Evolutionary conservation across 2,888 invertebrate genomes (phyloP), one percentile per base, ranked within the genome.

Genomic region (Tupiocoris notatus): DNA sequence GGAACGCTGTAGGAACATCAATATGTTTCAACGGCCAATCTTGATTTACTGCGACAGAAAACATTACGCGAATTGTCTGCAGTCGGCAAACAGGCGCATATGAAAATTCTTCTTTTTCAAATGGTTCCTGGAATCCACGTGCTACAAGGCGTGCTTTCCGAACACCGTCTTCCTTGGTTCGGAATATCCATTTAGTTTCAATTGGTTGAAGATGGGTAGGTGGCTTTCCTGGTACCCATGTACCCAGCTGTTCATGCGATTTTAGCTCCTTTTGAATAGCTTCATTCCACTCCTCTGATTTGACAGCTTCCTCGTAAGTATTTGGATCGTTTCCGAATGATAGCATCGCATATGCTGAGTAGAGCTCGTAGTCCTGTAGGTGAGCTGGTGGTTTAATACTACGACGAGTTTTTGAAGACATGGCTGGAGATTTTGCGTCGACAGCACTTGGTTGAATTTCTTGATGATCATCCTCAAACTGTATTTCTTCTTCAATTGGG

Each of bases 61-160:
- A 7, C 57, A 76, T 20, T 16, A 76, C 18, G n/a, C 78, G 39
- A 18, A 78, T 64, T 6, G 78, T 73, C 21, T 24, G 39, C 62
- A 73, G 61, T 18, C 73, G 21, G 21, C 61, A 71, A 17, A 71
- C 71, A 1, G 71, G 71, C 2, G 68, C 21, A 57, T 21, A 68
- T 18, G 16, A 12, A 16, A 57, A 54, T 16, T 68, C 68, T 3
- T 18, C 12, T 39, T 25, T 39, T 39, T 23, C 65, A 1, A 25
- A 3, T 7, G 54, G 57, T 21, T 12, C 16, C 23, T 76, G 65
- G 24, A 24, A 24, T n/a, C 65, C 65, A 16, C 23, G 22, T 24
- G 65, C 65, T 9, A 79, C 78, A 1, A 79, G 66, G 22, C 79
- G 25, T 0, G 78, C 79, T 54, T 78, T 79, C 23, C 76, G 75